phyloP scores from a whole-genome alignment of 2,113 vertebrate species.

The Nannobrachium achirus region DNA sequence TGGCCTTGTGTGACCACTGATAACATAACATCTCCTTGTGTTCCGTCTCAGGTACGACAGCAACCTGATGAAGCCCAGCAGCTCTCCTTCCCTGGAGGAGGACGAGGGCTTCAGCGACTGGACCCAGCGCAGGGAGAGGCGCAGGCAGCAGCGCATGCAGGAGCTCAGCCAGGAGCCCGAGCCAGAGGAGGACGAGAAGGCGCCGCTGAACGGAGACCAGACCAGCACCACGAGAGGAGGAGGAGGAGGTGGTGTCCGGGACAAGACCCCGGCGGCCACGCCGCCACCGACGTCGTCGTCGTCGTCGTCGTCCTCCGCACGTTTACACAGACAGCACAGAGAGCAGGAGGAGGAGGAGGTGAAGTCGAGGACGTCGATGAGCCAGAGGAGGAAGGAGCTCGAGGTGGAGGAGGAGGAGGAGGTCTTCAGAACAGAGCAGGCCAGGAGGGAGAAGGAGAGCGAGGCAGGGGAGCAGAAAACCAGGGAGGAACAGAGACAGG shows the following conservation, averaged over 20 bases:
- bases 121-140: conserved; percentile 86
- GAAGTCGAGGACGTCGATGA: conserved; percentile 27
- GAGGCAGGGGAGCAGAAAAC: conserved; percentile 36
- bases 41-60: conserved; percentile 66
- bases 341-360: conserved; percentile 44
- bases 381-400: conserved; percentile 47
- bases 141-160: conserved; percentile 70
- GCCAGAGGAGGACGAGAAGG: conserved; percentile 35
- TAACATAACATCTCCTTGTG: neutral
- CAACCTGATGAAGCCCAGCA: conserved; percentile 75
- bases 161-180: conserved; percentile 54
- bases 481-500: conserved; percentile 37
- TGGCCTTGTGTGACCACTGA: too few species aligned
- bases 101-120: conserved; percentile 96
- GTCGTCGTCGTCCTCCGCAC: too few species aligned
- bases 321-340: conserved; percentile 7
- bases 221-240: neutral
- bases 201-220: neutral
- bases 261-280: too few species aligned
- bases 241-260: neutral
- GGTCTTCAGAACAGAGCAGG: conserved; percentile 30
- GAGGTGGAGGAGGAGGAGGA: conserved; percentile 18
- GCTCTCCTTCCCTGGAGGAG: conserved; percentile 82
- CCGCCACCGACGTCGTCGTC: too few species aligned
- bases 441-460: conserved; percentile 20